Percentiles rank a stretch among this genome's conserved stretches.
phyloP scores from a whole-genome alignment of 2,113 vertebrate species.

The Caloenas nicobarica region DNA sequence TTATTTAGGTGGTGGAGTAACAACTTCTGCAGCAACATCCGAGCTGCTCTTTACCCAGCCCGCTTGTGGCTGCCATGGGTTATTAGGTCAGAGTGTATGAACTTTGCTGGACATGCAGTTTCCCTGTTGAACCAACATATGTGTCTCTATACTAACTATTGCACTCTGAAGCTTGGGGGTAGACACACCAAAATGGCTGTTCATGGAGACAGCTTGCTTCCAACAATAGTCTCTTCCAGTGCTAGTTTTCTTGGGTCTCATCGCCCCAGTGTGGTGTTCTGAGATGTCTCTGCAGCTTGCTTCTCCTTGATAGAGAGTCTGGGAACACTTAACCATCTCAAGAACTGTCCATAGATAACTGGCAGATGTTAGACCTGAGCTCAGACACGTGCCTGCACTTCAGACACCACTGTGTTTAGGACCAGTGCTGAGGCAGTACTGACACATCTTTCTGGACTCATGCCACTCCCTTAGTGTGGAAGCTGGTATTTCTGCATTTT shows the following conservation, averaged over 20 bases:
- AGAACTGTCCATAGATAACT: not conserved
- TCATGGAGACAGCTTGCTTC: not conserved
- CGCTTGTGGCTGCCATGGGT: not conserved
- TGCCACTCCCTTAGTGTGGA: not conserved
- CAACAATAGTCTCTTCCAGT: not conserved
- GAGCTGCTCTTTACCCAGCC: not conserved
- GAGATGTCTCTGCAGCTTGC: not conserved
- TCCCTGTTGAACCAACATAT: not conserved
- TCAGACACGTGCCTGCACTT: not conserved
- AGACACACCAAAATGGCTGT: not conserved
- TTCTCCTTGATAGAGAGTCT: not conserved
- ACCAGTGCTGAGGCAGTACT: not conserved
- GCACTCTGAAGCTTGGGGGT: not conserved
- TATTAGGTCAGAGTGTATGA: not conserved
- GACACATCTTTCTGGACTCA: not conserved
- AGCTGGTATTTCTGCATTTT: not conserved
- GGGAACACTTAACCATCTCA: not conserved
- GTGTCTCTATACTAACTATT: not conserved
- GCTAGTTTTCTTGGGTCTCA: not conserved
- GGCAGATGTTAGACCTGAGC: not conserved
- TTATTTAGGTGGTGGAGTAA: not conserved
- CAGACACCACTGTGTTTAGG: not conserved
- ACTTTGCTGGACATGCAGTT: rapidly evolving
- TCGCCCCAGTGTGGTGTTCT: not conserved
- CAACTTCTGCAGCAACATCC: not conserved